Evolutionary conservation across 2,797 vertebrate species (phyloP).

Genomic region (Coccyzus lansbergi): DNA sequence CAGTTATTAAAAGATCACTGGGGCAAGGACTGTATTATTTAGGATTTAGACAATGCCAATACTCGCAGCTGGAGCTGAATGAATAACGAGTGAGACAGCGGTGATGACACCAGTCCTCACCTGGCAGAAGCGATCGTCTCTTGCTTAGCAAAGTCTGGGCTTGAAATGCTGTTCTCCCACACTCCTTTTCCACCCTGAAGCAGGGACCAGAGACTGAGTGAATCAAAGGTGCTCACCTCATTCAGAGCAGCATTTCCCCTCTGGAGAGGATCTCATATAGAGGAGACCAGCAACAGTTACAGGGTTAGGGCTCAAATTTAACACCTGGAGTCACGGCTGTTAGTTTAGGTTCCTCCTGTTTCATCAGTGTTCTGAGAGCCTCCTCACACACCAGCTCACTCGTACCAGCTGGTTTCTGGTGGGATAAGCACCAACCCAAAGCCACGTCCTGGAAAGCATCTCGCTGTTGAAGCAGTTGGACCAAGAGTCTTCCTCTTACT

Average conservation of each 20-base stretch:
- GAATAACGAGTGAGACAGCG: not conserved
- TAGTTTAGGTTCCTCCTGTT: not conserved
- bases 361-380: not conserved
- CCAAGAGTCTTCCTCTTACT: not conserved
- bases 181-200: not conserved
- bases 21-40: not conserved
- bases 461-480: not conserved
- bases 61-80: not conserved
- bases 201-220: not conserved
- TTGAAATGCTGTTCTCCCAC: not conserved
- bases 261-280: not conserved
- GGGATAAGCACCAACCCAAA: accelerated
- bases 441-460: accelerated
- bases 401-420: not conserved
- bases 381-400: not conserved
- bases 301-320: not conserved
- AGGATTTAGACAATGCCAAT: not conserved
- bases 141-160: not conserved
- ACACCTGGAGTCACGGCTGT: not conserved
- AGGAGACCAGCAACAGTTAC: not conserved
- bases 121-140: not conserved
- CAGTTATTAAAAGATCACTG: not conserved
- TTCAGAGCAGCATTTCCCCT: not conserved
- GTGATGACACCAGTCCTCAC: not conserved
- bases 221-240: not conserved